Conservation (phyloP, 1,140 invertebrate species). For the Muscidifurax raptorellus region DNA sequence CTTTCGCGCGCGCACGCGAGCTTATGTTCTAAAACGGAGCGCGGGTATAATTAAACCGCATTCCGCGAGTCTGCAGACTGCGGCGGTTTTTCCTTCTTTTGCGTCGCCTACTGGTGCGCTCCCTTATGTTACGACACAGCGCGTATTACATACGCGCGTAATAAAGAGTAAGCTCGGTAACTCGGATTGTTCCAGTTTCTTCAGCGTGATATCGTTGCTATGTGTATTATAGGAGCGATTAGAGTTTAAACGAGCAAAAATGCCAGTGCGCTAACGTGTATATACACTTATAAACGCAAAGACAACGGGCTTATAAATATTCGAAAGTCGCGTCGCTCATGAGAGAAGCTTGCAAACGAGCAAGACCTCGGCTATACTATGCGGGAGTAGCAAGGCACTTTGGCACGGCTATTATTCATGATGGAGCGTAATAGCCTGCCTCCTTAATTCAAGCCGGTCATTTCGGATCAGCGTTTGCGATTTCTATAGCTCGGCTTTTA, state of each 20-base stretch:
- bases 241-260: neutral
- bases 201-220: too few species aligned
- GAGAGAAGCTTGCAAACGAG: slow-evolving; percentile 18
- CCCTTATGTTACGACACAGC: neutral
- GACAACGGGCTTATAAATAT: slow-evolving; percentile 32
- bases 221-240: neutral
- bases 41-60: neutral
- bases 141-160: too few species aligned
- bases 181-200: neutral
- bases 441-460: slow-evolving; percentile 39
- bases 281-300: neutral
- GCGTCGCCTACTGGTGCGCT: neutral
- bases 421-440: slow-evolving; percentile 31
- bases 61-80: neutral
- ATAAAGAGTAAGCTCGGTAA: too few species aligned
- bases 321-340: slow-evolving; percentile 25
- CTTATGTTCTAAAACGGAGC: neutral
- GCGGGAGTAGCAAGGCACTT: neutral
- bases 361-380: slow-evolving; percentile 1
- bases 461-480: slow-evolving; percentile 21
- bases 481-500: neutral
- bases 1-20: neutral
- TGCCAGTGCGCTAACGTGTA: neutral
- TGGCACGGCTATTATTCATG: slow-evolving; percentile 31
- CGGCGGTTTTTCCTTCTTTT: neutral